phyloP scores from a whole-genome alignment of 2,888 invertebrate genomes.

The Heliconius ismenius region DNA sequence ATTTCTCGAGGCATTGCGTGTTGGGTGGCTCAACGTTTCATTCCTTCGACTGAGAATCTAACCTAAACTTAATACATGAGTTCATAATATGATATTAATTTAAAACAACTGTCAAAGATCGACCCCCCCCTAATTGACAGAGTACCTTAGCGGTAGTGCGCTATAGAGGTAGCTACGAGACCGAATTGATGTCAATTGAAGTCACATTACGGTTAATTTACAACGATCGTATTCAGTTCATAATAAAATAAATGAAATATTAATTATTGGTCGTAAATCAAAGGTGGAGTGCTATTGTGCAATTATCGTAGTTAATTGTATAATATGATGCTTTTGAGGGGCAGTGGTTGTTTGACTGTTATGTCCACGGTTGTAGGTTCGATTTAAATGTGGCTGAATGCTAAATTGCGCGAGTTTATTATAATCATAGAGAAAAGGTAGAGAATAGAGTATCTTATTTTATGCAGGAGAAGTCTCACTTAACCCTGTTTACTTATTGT shows the following conservation, averaged over 20 bases:
- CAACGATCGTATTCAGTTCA: constrained; percentile 6
- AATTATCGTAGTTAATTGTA: constrained; percentile 12
- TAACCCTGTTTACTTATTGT: no score
- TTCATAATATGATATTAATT: neutral
- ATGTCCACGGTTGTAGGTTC: neutral
- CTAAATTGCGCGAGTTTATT: no score
- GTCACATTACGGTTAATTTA: constrained; percentile 15
- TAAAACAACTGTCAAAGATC: neutral
- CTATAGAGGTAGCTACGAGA: neutral
- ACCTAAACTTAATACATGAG: neutral
- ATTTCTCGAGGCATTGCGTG: no score
- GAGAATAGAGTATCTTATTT: no score
- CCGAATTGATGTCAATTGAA: constrained; percentile 22
- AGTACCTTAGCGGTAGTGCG: neutral
- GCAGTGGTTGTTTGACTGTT: neutral
- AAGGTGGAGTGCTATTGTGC: constrained; percentile 5
- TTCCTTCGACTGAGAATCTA: no score
- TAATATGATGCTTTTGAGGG: neutral
- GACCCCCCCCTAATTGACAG: constrained; percentile 5
- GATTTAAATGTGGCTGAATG: neutral
- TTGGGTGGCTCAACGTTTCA: no score
- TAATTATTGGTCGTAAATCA: constrained; percentile 10
- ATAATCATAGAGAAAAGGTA: no score
- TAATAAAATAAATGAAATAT: constrained; percentile 24
- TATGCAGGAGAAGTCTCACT: no score